Evolutionary conservation across 2,113 vertebrate species (phyloP), one percentile per base, ranked within the genome.

Genomic region (Zosterops lateralis): DNA sequence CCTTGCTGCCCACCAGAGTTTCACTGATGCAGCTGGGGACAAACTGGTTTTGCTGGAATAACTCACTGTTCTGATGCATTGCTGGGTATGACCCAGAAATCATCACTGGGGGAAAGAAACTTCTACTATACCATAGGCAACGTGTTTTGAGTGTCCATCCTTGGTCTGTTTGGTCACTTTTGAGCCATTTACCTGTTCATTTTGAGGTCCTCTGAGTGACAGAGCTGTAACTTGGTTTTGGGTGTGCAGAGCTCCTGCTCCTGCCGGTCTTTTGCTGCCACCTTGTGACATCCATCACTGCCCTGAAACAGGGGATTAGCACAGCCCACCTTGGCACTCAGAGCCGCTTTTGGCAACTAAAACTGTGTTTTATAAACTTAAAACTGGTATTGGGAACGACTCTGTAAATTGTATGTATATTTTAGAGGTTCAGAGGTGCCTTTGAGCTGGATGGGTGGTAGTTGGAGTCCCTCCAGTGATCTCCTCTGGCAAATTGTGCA

Each of bases 91-190:
- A 40, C 32, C 54, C 62, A 79, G 34, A 50, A 61, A 29, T 40
- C 31, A 70, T 42, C 4, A 0, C 0, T 21, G 29, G 10, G 71
- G 50, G 53, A 45, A 84, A 45, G 45, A 45, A 45, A 42, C 20
- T 36, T 29, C 8, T 6, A 0, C 31, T 32, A 0, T 3, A 17
- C 17, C 9, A 2, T 0, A 44, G 21, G 29, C 2, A 3, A 6
- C 0, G 5, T 32, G 26, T 48, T 65, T 66, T 5, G 7, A 17
- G 8, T 19, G 19, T 6, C 28, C 17, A 4, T 31, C 4, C 3
- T 11, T 24, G 36, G 20, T 38, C 16, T 22, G 18, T 14, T 19
- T 26, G 44, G 29, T 31, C 17, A 0, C 40, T 71, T 83, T 56
- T 31, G 44, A 20, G 3, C 8, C 8, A 25, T 47, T 28, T 22